These are phyloP conservation scores for Crotalus helleri DNA, from an alignment of 2,113 vertebrate species.

Conservation along the genomic window DNA sequence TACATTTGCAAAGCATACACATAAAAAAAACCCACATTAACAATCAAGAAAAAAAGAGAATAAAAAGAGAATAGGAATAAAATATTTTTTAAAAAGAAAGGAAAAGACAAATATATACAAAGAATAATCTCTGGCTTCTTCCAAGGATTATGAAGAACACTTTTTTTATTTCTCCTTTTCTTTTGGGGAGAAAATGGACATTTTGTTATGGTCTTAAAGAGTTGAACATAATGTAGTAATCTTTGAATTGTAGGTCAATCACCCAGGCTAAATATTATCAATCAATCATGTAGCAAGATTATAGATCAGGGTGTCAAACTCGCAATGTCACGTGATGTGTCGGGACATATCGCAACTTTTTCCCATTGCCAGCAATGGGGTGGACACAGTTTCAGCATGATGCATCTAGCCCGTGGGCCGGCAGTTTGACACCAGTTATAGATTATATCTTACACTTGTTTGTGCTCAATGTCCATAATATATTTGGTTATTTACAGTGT, in stretches of 20 bases:
- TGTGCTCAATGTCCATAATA: background rate
- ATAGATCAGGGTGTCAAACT: no score
- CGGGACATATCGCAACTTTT: no score
- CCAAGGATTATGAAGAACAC: background rate
- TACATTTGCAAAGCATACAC: background rate
- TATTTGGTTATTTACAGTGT: background rate
- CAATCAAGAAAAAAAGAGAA: background rate
- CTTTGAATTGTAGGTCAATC: background rate
- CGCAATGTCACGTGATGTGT: no score
- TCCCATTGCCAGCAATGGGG: no score
- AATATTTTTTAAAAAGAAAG: background rate
- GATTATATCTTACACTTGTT: background rate
- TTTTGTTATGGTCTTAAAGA: background rate
- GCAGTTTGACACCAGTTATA: background rate
- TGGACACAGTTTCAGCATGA: no score
- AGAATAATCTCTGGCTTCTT: background rate
- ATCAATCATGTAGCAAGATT: background rate
- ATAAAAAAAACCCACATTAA: background rate
- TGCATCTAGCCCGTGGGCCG: no score
- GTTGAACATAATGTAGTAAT: background rate
- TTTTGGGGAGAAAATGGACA: background rate
- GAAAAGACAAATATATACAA: background rate
- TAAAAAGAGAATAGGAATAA: background rate
- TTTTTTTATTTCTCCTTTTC: background rate
- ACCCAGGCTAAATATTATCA: background rate